A percentile compares a stretch with the other conserved stretches of the same genome.
Evolutionary conservation across 2,888 invertebrate genomes (phyloP).

Genomic region (Erebia palarica): DNA sequence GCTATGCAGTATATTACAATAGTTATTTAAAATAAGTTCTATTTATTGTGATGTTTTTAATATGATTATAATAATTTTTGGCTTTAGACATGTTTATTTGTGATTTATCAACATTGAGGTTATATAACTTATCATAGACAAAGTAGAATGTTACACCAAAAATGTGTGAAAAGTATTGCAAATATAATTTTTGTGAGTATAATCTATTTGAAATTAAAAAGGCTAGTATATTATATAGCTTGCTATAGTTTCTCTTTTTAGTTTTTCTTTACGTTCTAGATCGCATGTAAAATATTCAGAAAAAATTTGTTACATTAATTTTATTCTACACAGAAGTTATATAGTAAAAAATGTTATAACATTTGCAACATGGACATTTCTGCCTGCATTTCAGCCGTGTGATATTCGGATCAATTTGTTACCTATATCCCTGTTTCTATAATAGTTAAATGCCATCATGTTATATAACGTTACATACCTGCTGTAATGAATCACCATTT

Average conservation of each 20-base stretch:
- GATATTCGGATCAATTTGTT: background rate
- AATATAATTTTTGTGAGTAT: background rate
- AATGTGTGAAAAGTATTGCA: conserved; percentile 6
- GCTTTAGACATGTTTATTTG: conserved; percentile 32
- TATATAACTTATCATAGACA: conserved; percentile 20
- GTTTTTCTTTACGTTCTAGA: background rate
- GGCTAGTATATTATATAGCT: background rate
- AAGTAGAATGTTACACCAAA: conserved; percentile 17
- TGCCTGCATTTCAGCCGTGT: background rate
- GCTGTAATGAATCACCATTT: background rate
- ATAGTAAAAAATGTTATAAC: conserved; percentile 7
- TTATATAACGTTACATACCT: background rate
- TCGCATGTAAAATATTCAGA: background rate
- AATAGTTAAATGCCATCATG: background rate
- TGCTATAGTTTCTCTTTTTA: conserved; percentile 4
- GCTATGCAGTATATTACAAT: conserved; percentile 50
- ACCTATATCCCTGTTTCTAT: background rate
- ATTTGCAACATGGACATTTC: background rate
- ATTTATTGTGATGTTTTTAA: conserved; percentile 71
- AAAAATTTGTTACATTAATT: background rate
- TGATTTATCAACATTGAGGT: conserved; percentile 19
- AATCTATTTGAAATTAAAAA: conserved; percentile 3
- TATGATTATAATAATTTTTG: conserved; percentile 42
- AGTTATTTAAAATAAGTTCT: conserved; percentile 59
- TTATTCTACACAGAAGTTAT: background rate